Evolutionary conservation across 2,797 vertebrate genomes (phyloP), one percentile per base, ranked within the genome.

Genomic region (Anabas testudineus): DNA sequence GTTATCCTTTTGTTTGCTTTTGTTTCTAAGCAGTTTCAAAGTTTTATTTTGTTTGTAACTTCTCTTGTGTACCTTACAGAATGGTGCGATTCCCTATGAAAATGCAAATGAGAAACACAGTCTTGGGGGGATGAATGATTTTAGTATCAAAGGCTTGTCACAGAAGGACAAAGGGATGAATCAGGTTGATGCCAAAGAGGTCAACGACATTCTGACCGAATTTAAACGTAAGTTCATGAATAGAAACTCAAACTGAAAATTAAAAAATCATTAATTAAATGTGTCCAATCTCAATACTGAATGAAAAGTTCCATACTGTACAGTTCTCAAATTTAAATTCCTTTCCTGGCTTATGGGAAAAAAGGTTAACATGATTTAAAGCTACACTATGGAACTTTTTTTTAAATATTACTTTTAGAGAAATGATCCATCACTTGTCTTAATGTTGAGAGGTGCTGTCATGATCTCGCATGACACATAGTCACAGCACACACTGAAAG

Each of bases 121-220:
- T 68, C 61, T 94, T 26, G 95, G 93, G 6, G 94, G 84, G 2
- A 93, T 75, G 34, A 90, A 60, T 2, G 37, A 83, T 18, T 93
- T 94, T 64, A 87, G 74, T 6, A 48, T 94, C 47, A 91, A 82
- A 0, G 90, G 93, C 4, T 75, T 91, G 62, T 71, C 55, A 43
- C 93, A 93, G 0, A 94, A 95, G 63, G 93, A 95, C 15, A 90
- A 87, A 0, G 94, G 91, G 7, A 7, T 94, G 15, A 93, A 94
- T 68, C 92, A 93, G 71, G 83, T 93, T 67, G 89, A 90, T 72
- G 83, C 93, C 71, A 94, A 95, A 22, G 24, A 63, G 4, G 34
- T 47, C 54, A 36, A 58, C 21, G 16, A 43, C 19, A 46, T 95
- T 84, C 91, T 92, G 19, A 93, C 93, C 2, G 95, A 95, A 12